Evolutionary conservation across 2,113 vertebrate species (phyloP).

Genomic region (Agapornis roseicollis): DNA sequence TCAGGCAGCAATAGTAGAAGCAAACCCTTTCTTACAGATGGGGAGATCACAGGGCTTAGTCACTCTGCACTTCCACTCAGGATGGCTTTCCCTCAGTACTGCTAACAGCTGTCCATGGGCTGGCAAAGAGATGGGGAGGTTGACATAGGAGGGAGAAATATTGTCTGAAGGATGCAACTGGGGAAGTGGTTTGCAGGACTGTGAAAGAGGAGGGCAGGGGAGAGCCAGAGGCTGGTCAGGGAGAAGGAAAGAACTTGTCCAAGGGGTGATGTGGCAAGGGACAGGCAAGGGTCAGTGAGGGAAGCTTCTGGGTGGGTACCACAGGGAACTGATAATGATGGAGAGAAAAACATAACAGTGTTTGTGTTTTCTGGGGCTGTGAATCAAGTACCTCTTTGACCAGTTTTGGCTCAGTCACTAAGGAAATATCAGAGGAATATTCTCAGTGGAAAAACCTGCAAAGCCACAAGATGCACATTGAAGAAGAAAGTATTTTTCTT

Average conservation of each 20-base stretch:
- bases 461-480: neutral
- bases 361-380: neutral
- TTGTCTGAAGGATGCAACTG: neutral
- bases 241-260: neutral
- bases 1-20: neutral
- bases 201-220: neutral
- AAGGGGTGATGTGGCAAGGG: neutral
- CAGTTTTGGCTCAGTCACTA: neutral
- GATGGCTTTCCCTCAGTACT: neutral
- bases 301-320: neutral
- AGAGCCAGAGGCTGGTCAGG: neutral
- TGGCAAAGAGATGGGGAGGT: neutral
- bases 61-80: neutral
- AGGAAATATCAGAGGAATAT: conserved; percentile 15
- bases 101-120: neutral
- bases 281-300: neutral
- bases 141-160: neutral
- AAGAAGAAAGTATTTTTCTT: conserved; percentile 23
- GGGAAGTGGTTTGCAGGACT: neutral
- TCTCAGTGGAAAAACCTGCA: conserved; percentile 7
- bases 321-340: neutral
- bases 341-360: neutral
- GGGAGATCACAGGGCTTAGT: neutral
- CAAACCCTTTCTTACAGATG: neutral
- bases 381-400: conserved; percentile 7